Conservation (phyloP, 1,140 invertebrate genomes). For the Nixonia krombeini region DNA sequence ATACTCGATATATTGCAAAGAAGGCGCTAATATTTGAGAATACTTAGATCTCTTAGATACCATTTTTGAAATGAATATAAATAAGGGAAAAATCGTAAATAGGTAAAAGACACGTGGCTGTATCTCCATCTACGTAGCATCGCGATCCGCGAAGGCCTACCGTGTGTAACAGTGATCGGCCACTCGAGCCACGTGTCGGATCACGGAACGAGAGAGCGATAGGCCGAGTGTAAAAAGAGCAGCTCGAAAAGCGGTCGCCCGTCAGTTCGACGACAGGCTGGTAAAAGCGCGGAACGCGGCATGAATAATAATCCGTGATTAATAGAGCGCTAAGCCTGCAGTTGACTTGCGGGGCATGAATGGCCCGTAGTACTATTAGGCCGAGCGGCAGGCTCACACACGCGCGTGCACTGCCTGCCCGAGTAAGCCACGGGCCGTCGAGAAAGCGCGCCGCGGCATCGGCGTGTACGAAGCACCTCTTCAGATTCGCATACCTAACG, state of each 20-base stretch:
- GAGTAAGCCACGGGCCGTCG: constrained; percentile 23
- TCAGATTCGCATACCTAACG: constrained; percentile 24
- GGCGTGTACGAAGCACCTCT: constrained; percentile 36
- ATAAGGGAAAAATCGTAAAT: too few relatives aligned
- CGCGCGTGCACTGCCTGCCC: constrained; percentile 8
- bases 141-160: background rate
- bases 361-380: constrained; percentile 47
- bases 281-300: constrained; percentile 57
- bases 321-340: constrained; percentile 57
- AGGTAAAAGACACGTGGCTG: background rate
- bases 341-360: constrained; percentile 46
- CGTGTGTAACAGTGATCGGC: constrained; percentile 27
- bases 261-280: constrained; percentile 46
- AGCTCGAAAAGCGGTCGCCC: constrained; percentile 46
- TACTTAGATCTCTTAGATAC: too few relatives aligned
- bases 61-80: too few relatives aligned
- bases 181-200: constrained; percentile 50
- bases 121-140: background rate
- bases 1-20: too few relatives aligned
- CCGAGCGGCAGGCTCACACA: constrained; percentile 24
- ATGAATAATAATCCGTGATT: constrained; percentile 68
- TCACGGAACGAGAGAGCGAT: constrained; percentile 41
- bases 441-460: constrained; percentile 20
- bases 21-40: too few relatives aligned
- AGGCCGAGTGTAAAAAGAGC: constrained; percentile 28